Base-by-base conservation (phyloP, 2,113 vertebrate genomes). In the Macquaria australasica region DNA sequence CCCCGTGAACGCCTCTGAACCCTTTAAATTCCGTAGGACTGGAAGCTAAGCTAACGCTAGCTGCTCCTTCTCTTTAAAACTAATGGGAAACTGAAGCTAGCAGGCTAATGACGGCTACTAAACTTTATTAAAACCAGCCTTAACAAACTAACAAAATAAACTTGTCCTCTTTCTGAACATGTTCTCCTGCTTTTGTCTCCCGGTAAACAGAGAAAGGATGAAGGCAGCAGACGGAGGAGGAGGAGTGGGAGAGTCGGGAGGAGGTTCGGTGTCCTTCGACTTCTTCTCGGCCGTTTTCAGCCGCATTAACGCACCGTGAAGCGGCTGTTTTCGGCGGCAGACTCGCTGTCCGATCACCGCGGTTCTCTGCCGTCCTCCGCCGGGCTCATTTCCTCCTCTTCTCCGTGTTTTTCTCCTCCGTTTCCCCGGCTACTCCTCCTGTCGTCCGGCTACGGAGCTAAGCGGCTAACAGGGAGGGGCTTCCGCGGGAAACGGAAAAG, bases 391-490 rank as follows among this genome's bases (percentile, higher is more conserved):
- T 73, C 78, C 7, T 51, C 64, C 31, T 66, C 58, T 51, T 69
- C 8, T 14, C 69, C 56, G 41, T 2, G 59, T 59, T 88, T 87
- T 75, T 78, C 69, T 67, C 11, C 76, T 63, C 55, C 25, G 73
- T 59, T 77, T 67, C 21, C 50, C 53, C 72, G 69, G 73, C 62
- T 73, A 39, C 68, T 70, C 31, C 85, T 81, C 53, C 67, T 66
- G 64, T 72, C 60, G 89, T 90, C 85, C 81, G 41, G 87, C 55
- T 72, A 6, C 34, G 4, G 34, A 67, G 89, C 90, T 89, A 89
- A 41, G 3, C 15, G 7, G 91, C 91, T 91, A 92, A 86, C 88
- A 88, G 92, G 92, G 90, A 89, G 90, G 91, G 89, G 92, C 92
- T 91, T 92, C 92, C 93, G 89, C 79, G 12, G 91, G 91, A 93